These are phyloP conservation scores for Spermophilus dauricus DNA, from an alignment of 2,113 vertebrate genomes.

Conservation along the genomic window DNA sequence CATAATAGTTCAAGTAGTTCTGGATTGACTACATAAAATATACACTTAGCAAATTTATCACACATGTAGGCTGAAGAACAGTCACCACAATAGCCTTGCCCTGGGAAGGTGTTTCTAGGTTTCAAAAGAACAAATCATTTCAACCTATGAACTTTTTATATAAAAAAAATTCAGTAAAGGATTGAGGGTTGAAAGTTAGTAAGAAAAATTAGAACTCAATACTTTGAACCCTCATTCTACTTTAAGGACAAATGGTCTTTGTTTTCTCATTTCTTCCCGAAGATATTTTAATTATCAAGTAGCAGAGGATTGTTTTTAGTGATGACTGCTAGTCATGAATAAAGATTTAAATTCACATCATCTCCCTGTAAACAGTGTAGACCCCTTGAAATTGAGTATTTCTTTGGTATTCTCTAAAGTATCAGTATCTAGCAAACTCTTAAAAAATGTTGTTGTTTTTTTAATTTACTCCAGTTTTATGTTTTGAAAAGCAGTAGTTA, in stretches of 20 bases:
- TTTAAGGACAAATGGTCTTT: background rate
- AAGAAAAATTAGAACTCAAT: background rate
- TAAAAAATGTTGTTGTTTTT: background rate
- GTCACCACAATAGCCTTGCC: background rate
- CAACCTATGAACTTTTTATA: background rate
- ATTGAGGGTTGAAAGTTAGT: background rate
- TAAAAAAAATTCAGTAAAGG: background rate
- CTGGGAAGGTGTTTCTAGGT: background rate
- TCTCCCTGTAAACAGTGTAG: background rate
- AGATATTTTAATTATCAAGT: conserved; percentile 14
- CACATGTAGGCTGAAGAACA: background rate
- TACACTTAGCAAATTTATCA: background rate
- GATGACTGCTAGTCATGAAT: background rate
- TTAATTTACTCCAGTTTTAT: background rate
- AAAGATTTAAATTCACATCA: background rate
- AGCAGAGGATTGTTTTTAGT: background rate
- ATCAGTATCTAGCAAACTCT: background rate
- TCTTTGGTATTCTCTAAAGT: background rate
- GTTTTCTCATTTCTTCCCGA: background rate
- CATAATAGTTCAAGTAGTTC: background rate
- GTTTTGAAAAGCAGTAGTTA: conserved; percentile 27
- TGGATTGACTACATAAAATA: background rate
- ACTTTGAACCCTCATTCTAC: background rate
- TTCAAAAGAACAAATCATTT: background rate
- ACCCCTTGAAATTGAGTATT: background rate